Evolutionary conservation across 1,140 invertebrate genomes (phyloP), one percentile per base, ranked within the genome.

Genomic region (Apocrypta bakeri): DNA sequence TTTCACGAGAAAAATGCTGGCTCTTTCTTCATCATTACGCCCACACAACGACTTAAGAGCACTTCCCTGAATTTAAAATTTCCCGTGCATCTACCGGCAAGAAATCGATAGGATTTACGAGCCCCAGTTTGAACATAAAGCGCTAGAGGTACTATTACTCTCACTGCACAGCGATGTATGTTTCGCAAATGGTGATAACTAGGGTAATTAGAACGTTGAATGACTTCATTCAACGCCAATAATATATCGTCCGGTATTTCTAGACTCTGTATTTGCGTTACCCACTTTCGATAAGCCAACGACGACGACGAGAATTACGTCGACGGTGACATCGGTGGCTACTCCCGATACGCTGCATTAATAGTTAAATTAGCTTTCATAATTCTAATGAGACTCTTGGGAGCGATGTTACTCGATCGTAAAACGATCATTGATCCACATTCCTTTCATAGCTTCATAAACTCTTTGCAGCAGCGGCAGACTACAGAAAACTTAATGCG

Each of bases 321-420:
- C n/a, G n/a, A n/a, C n/a, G n/a, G n/a, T n/a, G n/a, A n/a, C n/a
- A n/a, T n/a, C n/a, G n/a, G n/a, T n/a, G n/a, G n/a, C n/a, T n/a
- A n/a, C 63, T 64, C 17, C 31, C 21, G 6, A 31, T 12, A 21
- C 27, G 73, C n/a, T n/a, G 48, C 14, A 14, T 29, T 66, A 25
- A 29, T 24, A 68, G 37, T 78, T 68, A 68, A 78, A 78, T 78
- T 68, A 27, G 6, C 12, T 68, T 77, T 66, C 75, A 27, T 66
- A 64, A 66, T 77, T 66, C 24, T 77, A 77, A 77, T 77, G 12
- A 40, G 37, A 37, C 3, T 11, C 14, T 68, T 9, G 63, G 63
- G 63, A 66, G 63, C 25, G 12, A 11, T 9, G 9, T 42, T 78
- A 68, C 21, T 40, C 40, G 66, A 64, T 64, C 25, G 12, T 37